Evolutionary conservation across 2,888 invertebrate species (phyloP), one percentile per base, ranked within the genome.

Genomic region (Brachyptera risi): DNA sequence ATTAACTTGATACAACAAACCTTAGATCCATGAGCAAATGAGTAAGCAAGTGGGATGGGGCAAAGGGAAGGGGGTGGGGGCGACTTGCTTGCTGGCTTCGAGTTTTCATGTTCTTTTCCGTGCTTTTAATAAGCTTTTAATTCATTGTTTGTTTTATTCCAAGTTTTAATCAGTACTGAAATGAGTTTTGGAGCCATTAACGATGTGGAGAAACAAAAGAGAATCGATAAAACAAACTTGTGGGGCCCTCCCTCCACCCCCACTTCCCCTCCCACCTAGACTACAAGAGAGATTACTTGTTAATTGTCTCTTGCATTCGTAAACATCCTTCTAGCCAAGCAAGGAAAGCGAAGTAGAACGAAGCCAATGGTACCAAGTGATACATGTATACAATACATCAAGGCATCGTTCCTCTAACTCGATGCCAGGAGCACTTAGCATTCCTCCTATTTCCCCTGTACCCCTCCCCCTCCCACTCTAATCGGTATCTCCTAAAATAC

Each of bases 111-210:
- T 63, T 63, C 63, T 63, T 65, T 65, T 65, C 61, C 63, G 63
- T 64, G 65, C 65, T 66, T 66, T 65, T 66, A 66, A 66, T 66
- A 66, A 66, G 66, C 66, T 65, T 66, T 66, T 66, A 66, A 66
- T 66, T 66, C 66, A 63, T 66, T 66, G 66, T 66, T 66, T 66
- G 66, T 66, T 66, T 66, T 66, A 65, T 64, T 66, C 65, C 64
- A 66, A 66, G 66, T 66, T 66, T 66, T 66, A 66, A 66, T 66
- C 66, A 66, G 66, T 66, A 66, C 64, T 63, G 66, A 64, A 66
- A 66, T 66, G 66, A 66, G 66, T 66, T 66, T 66, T 63, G 65
- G 65, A 64, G 64, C 65, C 65, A 66, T 66, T 66, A 66, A 66
- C 65, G 65, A 66, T 66, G 65, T 66, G 64, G 65, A 66, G 65